Percentiles rank a stretch among this genome's conserved stretches.
phyloP scores from a whole-genome alignment of 2,113 vertebrate species.

The Manacus vitellinus region DNA sequence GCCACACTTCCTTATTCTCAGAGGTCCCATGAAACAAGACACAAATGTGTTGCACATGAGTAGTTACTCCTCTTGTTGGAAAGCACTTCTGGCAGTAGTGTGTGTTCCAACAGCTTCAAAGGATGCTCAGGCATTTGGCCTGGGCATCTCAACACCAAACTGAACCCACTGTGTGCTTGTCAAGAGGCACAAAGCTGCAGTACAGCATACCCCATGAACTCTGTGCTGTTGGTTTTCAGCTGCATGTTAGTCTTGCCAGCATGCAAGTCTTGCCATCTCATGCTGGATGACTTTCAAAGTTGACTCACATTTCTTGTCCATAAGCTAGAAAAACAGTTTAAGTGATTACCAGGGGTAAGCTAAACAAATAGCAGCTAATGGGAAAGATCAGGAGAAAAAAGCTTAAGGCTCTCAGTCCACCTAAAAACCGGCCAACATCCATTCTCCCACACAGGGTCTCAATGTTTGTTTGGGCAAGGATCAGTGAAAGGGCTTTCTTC shows the following conservation, averaged over 20 bases:
- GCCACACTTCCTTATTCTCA: neutral
- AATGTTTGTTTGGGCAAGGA: slow-evolving; percentile 22
- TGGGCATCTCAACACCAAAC: neutral
- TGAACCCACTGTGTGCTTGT: neutral
- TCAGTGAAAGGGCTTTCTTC: slow-evolving; percentile 15
- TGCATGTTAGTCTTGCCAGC: neutral
- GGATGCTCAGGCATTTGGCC: neutral
- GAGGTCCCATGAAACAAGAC: neutral
- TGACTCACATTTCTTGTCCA: neutral
- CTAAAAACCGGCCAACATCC: neutral
- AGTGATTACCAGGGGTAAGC: slow-evolving; percentile 34
- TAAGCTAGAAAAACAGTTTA: slow-evolving; percentile 1
- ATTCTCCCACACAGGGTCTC: neutral
- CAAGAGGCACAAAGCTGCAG: neutral
- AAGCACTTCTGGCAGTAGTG: neutral
- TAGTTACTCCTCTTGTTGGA: neutral
- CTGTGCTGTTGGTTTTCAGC: neutral
- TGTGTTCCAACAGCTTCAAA: neutral
- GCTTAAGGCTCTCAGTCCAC: neutral
- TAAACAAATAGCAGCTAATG: slow-evolving; percentile 53
- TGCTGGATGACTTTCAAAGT: slow-evolving; percentile 45
- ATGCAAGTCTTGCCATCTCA: neutral
- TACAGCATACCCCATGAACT: neutral
- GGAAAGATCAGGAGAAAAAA: slow-evolving; percentile 32
- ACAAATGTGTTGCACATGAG: neutral